Evolutionary conservation across 2,888 invertebrate genomes (phyloP), one percentile per base, ranked within the genome.

Genomic region (Linyphia triangularis): DNA sequence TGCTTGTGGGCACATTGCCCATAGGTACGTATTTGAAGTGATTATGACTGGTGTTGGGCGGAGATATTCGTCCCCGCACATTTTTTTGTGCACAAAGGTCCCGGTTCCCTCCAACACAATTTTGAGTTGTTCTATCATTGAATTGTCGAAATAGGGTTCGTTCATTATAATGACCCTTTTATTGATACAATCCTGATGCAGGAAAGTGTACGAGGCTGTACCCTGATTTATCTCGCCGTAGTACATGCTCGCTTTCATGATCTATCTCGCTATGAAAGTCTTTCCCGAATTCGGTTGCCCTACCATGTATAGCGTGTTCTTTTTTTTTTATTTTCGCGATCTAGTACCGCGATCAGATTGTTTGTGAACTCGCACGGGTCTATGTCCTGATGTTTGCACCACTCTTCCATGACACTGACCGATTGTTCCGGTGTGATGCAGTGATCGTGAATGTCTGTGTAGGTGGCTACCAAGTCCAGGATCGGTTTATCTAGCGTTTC

Each of bases 91-190:
- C 0, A 72, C 82, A 16, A 70, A 82, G 1, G 59, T 69, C 0
- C 82, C 59, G 4, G 59, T 82, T 0, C 82, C 82, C 59, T 61
- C 82, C 9, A 72, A 19, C 2, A 72, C n/a, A 13, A 57, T 30
- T 40, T 82, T 82, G 4, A 82, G 26, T 24, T 72, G 30, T 37
- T 82, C 79, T 28, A 81, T 81, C 28, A 67, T 67, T 4, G 43
- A 9, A 0, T 1, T 24, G 19, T 69, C 79, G 24, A 82, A 82
- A 33, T 33, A 82, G n/a, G 81, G 72, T 61, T 82, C 40, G 10
- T 70, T 82, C 5, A 82, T 72, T 19, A 82, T 16, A 19, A 72
- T 72, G 3, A 72, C 1, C n/a, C 82, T 19, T 61, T 82, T 82
- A 24, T 70, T 70, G 1, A 82, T 3, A 22, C 59, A 61, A 19